phyloP scores from a whole-genome alignment of 2,797 vertebrate genomes.

The Cyclopterus lumpus region DNA sequence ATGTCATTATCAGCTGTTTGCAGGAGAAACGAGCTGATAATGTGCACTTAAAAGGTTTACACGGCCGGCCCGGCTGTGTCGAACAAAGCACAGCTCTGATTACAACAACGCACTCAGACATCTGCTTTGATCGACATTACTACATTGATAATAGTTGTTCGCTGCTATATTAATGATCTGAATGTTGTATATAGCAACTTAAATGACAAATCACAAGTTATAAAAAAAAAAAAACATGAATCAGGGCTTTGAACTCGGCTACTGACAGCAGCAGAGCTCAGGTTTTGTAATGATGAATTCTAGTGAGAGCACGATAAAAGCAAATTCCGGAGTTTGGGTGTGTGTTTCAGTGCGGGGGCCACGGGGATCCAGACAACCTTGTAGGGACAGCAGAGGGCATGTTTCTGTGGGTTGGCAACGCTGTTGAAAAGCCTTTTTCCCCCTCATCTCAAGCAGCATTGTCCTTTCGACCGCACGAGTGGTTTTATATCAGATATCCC shows the following conservation, averaged over 20 bases:
- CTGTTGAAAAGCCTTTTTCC: neutral
- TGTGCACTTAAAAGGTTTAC: too few relatives aligned
- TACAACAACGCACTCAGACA: too few relatives aligned
- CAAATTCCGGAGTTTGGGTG: neutral
- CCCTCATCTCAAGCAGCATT: neutral
- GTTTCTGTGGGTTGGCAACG: neutral
- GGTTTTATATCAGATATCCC: neutral
- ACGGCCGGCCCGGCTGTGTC: too few relatives aligned
- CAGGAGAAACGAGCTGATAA: too few relatives aligned
- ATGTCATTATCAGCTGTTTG: too few relatives aligned
- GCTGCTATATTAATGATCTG: too few relatives aligned
- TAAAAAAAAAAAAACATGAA: neutral
- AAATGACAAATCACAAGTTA: neutral
- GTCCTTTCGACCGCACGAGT: neutral
- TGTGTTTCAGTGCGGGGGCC: neutral
- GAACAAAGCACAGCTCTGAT: too few relatives aligned
- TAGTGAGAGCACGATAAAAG: neutral
- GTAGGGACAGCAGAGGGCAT: neutral
- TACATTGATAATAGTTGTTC: too few relatives aligned
- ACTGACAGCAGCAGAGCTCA: neutral
- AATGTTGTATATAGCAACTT: neutral
- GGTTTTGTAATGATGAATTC: neutral
- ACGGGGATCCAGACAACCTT: neutral
- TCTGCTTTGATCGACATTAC: too few relatives aligned
- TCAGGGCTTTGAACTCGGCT: neutral